phyloP scores from a whole-genome alignment of 2,113 vertebrate genomes.

The Sinocyclocheilus anophthalmus region DNA sequence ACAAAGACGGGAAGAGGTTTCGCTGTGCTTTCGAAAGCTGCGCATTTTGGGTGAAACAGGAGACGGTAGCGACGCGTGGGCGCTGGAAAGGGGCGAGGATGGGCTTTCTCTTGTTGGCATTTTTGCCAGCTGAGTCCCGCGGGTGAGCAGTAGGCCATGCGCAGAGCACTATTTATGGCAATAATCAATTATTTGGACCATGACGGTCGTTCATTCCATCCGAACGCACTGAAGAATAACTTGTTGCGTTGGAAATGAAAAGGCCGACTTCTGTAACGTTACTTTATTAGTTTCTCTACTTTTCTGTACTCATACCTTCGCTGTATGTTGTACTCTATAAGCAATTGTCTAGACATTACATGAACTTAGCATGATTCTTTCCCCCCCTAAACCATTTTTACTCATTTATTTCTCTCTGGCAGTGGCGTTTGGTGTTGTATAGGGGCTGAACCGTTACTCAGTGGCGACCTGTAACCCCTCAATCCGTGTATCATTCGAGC shows the following conservation, averaged over 20 bases:
- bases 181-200: background rate
- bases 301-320: background rate
- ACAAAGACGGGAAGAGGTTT: background rate
- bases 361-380: background rate
- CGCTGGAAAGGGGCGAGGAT: constrained; percentile 32
- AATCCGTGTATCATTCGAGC: too few species aligned
- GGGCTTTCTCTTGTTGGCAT: constrained; percentile 22
- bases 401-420: background rate
- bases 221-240: background rate
- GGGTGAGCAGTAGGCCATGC: constrained; percentile 1
- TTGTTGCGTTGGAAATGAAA: background rate
- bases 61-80: constrained; percentile 27
- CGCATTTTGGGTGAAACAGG: constrained; percentile 30
- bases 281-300: background rate
- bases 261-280: background rate
- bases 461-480: constrained; percentile 37
- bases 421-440: constrained; percentile 42
- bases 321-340: background rate
- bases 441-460: constrained; percentile 59
- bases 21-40: background rate
- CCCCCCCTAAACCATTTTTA: background rate
- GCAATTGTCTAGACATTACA: background rate
- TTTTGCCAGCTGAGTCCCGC: background rate
- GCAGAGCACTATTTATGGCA: constrained; percentile 10
- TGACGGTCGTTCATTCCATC: background rate